These are phyloP conservation scores for Brachyrhaphis roseni DNA, from an alignment of 2,797 vertebrate species.

Conservation along the genomic window DNA sequence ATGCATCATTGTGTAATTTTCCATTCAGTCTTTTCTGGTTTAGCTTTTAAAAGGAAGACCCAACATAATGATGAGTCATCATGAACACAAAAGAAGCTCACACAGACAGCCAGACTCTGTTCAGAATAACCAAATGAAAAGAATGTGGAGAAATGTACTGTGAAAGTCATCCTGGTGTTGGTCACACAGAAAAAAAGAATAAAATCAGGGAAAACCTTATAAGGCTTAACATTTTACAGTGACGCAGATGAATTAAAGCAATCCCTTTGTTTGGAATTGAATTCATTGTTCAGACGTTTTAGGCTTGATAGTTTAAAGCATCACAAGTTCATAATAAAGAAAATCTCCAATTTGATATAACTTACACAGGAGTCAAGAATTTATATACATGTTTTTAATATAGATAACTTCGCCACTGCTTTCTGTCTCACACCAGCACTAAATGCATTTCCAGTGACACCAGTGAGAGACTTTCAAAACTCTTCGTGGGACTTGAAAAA, in stretches of 20 bases:
- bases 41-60: constrained; percentile 15
- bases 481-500: constrained; percentile 36
- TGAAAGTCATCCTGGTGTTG: constrained; percentile 3
- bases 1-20: neutral
- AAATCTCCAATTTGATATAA: neutral
- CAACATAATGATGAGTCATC: constrained; percentile 46
- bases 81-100: constrained; percentile 30
- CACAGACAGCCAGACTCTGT: constrained; percentile 1
- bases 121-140: constrained; percentile 22
- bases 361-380: neutral
- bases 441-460: constrained; percentile 30
- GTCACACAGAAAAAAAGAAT: neutral
- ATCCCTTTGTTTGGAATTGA: neutral
- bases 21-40: constrained; percentile 2
- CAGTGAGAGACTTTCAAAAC: constrained; percentile 37
- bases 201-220: neutral
- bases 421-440: constrained; percentile 22
- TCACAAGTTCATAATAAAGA: neutral
- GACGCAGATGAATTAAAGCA: neutral
- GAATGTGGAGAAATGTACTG: neutral
- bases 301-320: neutral
- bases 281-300: neutral
- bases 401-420: constrained; percentile 5
- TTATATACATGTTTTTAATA: neutral
- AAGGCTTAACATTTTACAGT: neutral